Conservation (phyloP, 2,888 invertebrate species). For the Drosophila testacea region DNA sequence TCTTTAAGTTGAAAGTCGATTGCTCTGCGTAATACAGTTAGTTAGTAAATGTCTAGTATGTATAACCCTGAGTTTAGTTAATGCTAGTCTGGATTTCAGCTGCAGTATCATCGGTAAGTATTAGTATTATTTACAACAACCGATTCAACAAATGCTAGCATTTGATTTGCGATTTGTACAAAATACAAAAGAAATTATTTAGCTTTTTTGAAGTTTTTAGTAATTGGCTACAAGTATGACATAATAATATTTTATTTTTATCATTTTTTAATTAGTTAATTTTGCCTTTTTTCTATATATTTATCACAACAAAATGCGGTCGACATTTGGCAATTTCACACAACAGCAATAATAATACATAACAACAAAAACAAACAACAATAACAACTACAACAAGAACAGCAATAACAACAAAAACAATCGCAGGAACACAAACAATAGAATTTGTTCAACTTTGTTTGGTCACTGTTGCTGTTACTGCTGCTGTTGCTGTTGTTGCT, state of each 20-base stretch:
- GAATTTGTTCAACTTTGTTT: slow-evolving; percentile 67
- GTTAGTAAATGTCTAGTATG: slow-evolving; percentile 29
- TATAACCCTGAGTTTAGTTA: slow-evolving; percentile 74
- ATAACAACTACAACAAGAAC: slow-evolving; percentile 31
- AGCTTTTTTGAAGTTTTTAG: slow-evolving; percentile 22
- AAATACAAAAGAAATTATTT: slow-evolving; percentile 24
- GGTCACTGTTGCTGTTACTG: slow-evolving; percentile 37
- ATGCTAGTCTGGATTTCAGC: slow-evolving; percentile 61
- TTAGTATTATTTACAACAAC: slow-evolving; percentile 54
- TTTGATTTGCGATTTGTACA: slow-evolving; percentile 65
- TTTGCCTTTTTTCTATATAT: slow-evolving; percentile 56
- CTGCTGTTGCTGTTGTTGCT: slow-evolving; percentile 29
- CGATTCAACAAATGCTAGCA: slow-evolving; percentile 55
- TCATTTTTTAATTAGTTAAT: slow-evolving; percentile 29
- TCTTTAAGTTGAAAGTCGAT: slow-evolving; percentile 43
- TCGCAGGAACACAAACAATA: slow-evolving; percentile 26
- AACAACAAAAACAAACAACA: slow-evolving; percentile 38
- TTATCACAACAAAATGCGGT: slow-evolving; percentile 84
- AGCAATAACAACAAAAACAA: slow-evolving; percentile 33
- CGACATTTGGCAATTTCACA: slow-evolving; percentile 72
- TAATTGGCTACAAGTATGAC: slow-evolving; percentile 52
- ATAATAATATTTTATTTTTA: slow-evolving; percentile 46
- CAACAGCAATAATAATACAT: slow-evolving; percentile 43
- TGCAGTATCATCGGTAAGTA: slow-evolving; percentile 41
- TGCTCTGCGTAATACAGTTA: slow-evolving; percentile 41